Evolutionary conservation across 2,888 invertebrate species (phyloP), one percentile per base, ranked within the genome.

Genomic region (Hesperia comma): DNA sequence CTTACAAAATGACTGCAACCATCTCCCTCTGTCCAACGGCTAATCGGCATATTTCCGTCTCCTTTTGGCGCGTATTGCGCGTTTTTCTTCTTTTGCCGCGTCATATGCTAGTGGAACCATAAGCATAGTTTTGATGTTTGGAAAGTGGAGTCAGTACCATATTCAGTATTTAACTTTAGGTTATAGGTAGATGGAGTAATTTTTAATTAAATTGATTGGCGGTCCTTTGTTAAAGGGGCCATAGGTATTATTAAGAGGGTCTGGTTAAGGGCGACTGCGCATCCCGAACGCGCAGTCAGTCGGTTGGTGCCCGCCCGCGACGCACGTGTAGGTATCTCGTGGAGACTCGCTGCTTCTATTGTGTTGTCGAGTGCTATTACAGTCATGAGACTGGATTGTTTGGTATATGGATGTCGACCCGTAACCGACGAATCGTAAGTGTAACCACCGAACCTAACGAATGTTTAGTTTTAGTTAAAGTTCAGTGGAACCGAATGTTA

Each of bases 31-130:
- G 71, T 76, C 87, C 69, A 72, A 74, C 76, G 71, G 77, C 82
- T 84, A 86, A 87, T 84, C 84, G 82, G 78, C 80, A 83, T 88
- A 84, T 75, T 74, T 74, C 83, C 78, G 80, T 91, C 90, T 81
- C 88, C 83, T 82, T 92, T 85, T 73, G 77, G 78, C 89, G 87
- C 85, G 86, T 87, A 88, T 88, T 90, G 89, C 90, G 87, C 90
- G 90, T 91, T 92, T 92, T 92, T 92, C 91, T 92, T 90, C 88
- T 91, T 90, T 92, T 91, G 88, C 87, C 91, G 87, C 90, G 90
- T 90, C 90, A 90, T 90, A 88, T 86, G 87, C 83, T 83, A 85
- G 84, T 86, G 85, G 83, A 85, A 81, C 83, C 79, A 84, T 82
- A 84, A 86, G 78, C 82, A 81, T 81, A 81, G 83, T 81, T 43